These are phyloP conservation scores for Pollenia angustigena DNA, from an alignment of 2,888 invertebrate species.

Conservation along the genomic window DNA sequence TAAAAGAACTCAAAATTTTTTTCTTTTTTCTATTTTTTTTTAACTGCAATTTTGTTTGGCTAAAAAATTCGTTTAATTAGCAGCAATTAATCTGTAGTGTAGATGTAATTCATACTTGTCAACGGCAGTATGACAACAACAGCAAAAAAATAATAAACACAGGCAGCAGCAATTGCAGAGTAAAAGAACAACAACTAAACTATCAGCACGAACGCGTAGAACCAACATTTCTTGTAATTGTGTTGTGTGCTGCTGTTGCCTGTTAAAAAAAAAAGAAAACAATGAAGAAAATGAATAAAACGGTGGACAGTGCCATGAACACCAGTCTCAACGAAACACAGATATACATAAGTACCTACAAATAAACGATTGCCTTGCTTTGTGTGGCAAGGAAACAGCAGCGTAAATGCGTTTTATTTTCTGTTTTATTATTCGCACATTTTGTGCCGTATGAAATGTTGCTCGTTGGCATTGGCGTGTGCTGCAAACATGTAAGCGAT, in stretches of 20 bases:
- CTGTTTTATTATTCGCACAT: constrained; percentile 51
- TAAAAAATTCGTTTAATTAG: constrained; percentile 76
- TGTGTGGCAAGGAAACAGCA: constrained; percentile 45
- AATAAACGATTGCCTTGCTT: constrained; percentile 16
- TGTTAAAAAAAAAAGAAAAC: constrained; percentile 12
- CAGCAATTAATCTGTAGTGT: constrained; percentile 76
- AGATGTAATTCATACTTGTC: constrained; percentile 74
- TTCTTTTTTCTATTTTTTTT: constrained; percentile 3
- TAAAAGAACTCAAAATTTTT: neutral
- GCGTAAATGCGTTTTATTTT: constrained; percentile 49
- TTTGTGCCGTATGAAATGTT: constrained; percentile 56
- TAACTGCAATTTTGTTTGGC: constrained; percentile 55
- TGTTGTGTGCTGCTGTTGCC: constrained; percentile 32
- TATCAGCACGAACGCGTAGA: constrained; percentile 43
- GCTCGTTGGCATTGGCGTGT: constrained; percentile 65
- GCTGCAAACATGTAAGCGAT: constrained; percentile 56
- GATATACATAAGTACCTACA: neutral
- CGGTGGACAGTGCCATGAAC: constrained; percentile 54
- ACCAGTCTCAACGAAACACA: neutral
- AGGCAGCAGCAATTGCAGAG: constrained; percentile 28
- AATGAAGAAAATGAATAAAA: constrained; percentile 33
- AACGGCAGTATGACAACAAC: constrained; percentile 56
- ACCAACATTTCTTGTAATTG: constrained; percentile 45
- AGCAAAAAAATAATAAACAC: constrained; percentile 22
- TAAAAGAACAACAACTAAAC: neutral